Percentiles rank a stretch among this genome's conserved stretches.
phyloP scores from a whole-genome alignment of 2,797 vertebrate genomes.

The Peromyscus melanophrys region DNA sequence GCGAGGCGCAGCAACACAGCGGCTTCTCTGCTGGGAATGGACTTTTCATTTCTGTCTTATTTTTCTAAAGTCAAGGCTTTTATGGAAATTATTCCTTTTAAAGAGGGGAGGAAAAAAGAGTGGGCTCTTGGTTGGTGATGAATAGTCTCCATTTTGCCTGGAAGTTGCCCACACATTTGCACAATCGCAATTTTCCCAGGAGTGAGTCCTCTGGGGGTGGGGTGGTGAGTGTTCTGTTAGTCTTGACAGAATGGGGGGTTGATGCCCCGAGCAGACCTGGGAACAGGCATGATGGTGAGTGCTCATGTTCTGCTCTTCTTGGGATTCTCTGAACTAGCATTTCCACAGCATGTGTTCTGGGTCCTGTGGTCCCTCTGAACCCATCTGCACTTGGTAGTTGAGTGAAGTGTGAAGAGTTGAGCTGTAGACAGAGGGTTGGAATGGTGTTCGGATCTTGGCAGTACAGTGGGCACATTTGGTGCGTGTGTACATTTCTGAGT shows the following conservation, averaged over 20 bases:
- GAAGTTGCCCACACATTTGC: not conserved
- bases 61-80: conserved; percentile 40
- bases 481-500: no score
- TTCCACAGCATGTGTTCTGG: rapidly evolving
- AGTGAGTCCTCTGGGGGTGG: not conserved
- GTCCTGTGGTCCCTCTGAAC: not conserved
- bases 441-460: not conserved
- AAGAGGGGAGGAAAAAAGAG: not conserved
- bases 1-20: not conserved
- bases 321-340: rapidly evolving
- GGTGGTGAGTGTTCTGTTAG: not conserved
- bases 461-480: not conserved
- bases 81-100: conserved; percentile 56
- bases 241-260: not conserved
- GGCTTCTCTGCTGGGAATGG: not conserved
- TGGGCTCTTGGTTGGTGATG: not conserved
- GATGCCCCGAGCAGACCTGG: not conserved
- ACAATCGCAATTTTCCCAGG: not conserved
- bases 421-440: not conserved
- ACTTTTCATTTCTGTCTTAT: not conserved
- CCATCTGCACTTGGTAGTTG: rapidly evolving
- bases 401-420: not conserved
- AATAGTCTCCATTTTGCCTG: not conserved
- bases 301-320: not conserved
- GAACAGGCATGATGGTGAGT: rapidly evolving